Conservation (phyloP, 1,140 invertebrate genomes). For the Megathymus violae region DNA sequence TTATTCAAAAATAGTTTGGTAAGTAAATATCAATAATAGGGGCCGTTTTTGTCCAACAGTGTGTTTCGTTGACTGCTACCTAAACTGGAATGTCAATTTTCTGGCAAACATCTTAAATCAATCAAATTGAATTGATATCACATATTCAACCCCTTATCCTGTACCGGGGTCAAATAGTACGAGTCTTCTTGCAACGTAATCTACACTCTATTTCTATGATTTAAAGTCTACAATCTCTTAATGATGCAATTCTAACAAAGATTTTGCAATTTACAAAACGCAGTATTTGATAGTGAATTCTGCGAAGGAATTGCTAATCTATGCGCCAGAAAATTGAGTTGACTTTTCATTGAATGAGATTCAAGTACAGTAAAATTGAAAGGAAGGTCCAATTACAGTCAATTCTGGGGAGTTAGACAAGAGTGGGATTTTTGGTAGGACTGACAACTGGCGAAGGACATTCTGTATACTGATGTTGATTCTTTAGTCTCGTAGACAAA, state of each 20-base stretch:
- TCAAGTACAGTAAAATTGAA: conserved; percentile 64
- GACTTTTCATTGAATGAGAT: conserved; percentile 30
- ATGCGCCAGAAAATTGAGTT: conserved; percentile 2
- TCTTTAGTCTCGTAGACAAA: no score
- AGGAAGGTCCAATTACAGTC: conserved; percentile 71
- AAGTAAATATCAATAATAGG: no score
- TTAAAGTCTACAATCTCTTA: conserved; percentile 37
- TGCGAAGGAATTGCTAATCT: conserved; percentile 26
- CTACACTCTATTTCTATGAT: conserved; percentile 16
- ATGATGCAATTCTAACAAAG: conserved; percentile 5
- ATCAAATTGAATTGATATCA: conserved; percentile 59
- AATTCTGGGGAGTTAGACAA: conserved; percentile 68
- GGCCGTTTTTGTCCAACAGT: no score
- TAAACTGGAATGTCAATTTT: conserved; percentile 24
- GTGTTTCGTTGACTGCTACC: no score
- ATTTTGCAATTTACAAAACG: conserved; percentile 23
- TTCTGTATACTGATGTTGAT: no score
- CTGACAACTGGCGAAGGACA: conserved; percentile 24
- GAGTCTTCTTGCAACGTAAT: conserved; percentile 9
- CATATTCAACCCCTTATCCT: conserved; percentile 62
- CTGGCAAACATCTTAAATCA: conserved; percentile 57
- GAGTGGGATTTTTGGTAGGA: conserved; percentile 61
- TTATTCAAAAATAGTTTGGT: no score
- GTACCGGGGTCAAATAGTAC: conserved; percentile 58
- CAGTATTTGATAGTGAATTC: conserved; percentile 12